These are phyloP conservation scores for Coelopa pilipes DNA, from an alignment of 2,888 invertebrate species.

Conservation along the genomic window DNA sequence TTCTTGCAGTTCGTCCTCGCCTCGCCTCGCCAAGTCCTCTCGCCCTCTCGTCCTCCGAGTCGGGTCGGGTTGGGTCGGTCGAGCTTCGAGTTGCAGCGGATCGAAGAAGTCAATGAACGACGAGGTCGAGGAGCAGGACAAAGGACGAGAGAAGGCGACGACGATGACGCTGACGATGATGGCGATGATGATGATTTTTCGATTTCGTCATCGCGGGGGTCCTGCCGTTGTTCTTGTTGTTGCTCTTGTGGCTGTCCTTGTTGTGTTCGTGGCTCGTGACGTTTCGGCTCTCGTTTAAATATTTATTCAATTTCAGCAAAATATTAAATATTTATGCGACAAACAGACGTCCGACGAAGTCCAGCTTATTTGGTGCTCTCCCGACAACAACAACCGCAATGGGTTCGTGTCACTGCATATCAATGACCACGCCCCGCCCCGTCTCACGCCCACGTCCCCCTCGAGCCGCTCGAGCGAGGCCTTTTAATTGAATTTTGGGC, in stretches of 20 bases:
- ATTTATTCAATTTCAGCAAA: constrained; percentile 15
- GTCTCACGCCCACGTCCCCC: neutral
- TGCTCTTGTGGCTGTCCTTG: constrained; percentile 18
- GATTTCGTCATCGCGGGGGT: neutral
- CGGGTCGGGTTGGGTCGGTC: neutral
- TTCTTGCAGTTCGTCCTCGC: too few species aligned
- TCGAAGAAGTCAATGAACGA: constrained; percentile 9
- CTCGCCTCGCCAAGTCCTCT: too few species aligned
- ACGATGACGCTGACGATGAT: neutral
- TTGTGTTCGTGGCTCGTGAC: constrained; percentile 16
- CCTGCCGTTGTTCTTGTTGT: constrained; percentile 15
- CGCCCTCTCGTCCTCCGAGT: neutral
- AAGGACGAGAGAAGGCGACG: neutral
- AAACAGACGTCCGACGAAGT: constrained; percentile 17
- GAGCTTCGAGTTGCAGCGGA: neutral
- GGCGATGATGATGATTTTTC: neutral
- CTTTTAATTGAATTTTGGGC: neutral
- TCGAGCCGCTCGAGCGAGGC: neutral
- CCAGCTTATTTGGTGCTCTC: neutral
- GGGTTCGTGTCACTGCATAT: neutral
- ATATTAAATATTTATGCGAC: constrained; percentile 29
- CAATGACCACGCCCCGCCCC: neutral
- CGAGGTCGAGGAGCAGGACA: neutral
- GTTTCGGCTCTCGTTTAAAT: neutral
- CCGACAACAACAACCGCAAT: neutral